A percentile compares a stretch with the other conserved stretches of the same genome.
These are phyloP conservation scores for Chironomus tentans DNA, from an alignment of 2,888 invertebrate species.

Conservation along the genomic window DNA sequence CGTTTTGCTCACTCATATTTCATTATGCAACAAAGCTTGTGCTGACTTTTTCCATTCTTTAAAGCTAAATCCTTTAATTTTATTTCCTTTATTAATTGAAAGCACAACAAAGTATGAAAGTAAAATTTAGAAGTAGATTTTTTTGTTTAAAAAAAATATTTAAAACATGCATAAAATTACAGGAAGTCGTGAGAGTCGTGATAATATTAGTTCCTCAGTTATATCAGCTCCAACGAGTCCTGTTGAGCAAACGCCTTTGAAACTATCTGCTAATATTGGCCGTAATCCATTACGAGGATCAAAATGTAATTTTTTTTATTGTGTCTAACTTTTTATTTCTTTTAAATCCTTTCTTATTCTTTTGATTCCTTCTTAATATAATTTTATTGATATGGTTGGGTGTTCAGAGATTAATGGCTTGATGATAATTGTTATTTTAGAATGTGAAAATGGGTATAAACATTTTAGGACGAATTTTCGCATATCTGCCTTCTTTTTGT, in stretches of 20 bases:
- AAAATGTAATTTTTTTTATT: conserved; percentile 55
- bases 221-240: conserved; percentile 62
- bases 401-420: background rate
- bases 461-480: no score
- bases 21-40: background rate
- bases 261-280: conserved; percentile 47
- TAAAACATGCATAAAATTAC: background rate
- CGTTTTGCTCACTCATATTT: background rate
- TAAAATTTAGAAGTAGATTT: background rate
- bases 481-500: no score
- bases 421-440: background rate
- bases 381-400: background rate
- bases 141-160: no score
- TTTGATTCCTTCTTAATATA: background rate
- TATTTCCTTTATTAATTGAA: background rate
- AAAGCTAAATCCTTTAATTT: background rate
- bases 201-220: conserved; percentile 31
- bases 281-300: conserved; percentile 73
- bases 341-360: conserved; percentile 2
- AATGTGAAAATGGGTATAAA: no score
- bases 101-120: background rate
- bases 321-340: conserved; percentile 29
- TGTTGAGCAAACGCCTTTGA: conserved; percentile 46
- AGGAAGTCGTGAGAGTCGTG: conserved; percentile 33
- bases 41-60: background rate